A percentile compares a stretch with the other conserved stretches of the same genome.
Evolutionary conservation across 1,140 invertebrate genomes (phyloP).

Genomic region (Himalopsyche phryganea): DNA sequence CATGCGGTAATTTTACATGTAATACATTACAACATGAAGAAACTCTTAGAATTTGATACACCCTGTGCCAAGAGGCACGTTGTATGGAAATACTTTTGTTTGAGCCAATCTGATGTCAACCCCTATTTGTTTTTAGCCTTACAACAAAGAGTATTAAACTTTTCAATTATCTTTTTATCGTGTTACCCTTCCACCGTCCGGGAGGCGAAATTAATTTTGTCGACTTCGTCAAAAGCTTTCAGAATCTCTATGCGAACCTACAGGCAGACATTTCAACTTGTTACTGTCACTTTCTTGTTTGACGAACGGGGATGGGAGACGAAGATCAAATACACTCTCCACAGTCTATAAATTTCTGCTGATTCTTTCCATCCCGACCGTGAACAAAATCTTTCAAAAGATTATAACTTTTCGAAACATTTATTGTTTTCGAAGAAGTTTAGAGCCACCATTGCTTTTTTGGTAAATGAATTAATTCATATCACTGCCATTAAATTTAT

Average conservation of each 20-base stretch:
- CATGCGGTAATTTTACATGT: too few species aligned
- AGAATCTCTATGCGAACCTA: conserved; percentile 43
- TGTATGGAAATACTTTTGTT: conserved; percentile 32
- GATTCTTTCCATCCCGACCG: too few species aligned
- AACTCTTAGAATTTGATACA: too few species aligned
- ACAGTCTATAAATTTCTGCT: too few species aligned
- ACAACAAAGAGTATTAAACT: conserved; percentile 48
- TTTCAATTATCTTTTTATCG: conserved; percentile 56
- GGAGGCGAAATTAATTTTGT: conserved; percentile 55
- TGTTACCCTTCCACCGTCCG: conserved; percentile 49
- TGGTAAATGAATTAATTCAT: too few species aligned
- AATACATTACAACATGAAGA: too few species aligned
- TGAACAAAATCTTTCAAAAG: background rate
- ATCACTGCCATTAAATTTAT: too few species aligned
- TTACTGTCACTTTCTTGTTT: conserved; percentile 28
- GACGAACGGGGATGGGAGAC: background rate
- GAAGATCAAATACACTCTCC: background rate
- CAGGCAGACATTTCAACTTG: conserved; percentile 52
- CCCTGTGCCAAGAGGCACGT: conserved; percentile 9
- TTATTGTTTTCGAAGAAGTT: too few species aligned
- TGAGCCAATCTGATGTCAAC: conserved; percentile 35
- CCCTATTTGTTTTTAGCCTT: conserved; percentile 35
- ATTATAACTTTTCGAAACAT: conserved; percentile 10
- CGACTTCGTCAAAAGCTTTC: conserved; percentile 44
- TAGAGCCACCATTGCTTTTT: too few species aligned